These are phyloP conservation scores for Delia radicum DNA, from an alignment of 1,140 invertebrate genomes.

Conservation along the genomic window DNA sequence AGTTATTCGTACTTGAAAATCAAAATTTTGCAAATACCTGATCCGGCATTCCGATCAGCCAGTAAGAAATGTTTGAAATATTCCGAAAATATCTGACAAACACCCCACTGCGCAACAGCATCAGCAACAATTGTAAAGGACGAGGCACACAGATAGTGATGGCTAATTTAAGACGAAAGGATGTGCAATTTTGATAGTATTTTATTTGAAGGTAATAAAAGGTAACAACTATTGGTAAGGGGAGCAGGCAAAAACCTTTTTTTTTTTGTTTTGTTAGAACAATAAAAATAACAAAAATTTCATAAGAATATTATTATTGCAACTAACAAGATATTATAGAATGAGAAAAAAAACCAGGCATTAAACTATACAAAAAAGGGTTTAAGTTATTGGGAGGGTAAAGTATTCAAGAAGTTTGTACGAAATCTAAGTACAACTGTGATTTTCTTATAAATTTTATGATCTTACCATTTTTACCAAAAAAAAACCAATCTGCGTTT, in stretches of 20 bases:
- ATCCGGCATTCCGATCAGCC: too few species aligned
- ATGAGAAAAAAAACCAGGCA: background rate
- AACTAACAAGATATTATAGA: background rate
- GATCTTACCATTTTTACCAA: background rate
- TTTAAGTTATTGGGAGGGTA: background rate
- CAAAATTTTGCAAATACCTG: too few species aligned
- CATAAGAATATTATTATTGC: background rate
- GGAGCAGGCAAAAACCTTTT: background rate
- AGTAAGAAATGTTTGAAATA: too few species aligned
- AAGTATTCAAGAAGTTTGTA: too few species aligned
- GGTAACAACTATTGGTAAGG: background rate
- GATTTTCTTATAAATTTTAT: constrained; percentile 5
- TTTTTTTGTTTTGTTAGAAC: too few species aligned
- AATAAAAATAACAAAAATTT: background rate
- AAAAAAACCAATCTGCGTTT: background rate
- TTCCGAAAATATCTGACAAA: background rate
- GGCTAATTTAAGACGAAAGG: background rate
- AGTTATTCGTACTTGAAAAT: too few species aligned
- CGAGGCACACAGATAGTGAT: background rate
- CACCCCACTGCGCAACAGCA: background rate
- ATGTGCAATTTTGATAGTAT: background rate
- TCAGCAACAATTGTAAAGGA: background rate
- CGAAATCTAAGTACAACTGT: background rate
- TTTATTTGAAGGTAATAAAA: background rate
- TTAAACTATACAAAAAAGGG: background rate